Conservation (phyloP, 2,888 invertebrate species). For the Aromia moschata region DNA sequence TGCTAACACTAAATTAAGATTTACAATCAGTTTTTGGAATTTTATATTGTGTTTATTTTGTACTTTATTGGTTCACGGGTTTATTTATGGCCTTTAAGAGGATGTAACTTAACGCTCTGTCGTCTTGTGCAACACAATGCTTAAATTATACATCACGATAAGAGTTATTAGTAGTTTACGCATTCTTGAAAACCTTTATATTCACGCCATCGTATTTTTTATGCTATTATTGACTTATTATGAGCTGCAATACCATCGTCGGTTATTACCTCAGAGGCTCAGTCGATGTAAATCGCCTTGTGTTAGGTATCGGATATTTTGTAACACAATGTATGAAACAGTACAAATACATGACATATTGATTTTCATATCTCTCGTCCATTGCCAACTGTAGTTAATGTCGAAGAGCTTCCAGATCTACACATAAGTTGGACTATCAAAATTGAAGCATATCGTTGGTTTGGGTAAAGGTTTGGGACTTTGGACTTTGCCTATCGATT, state of each 20-base stretch:
- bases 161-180: constrained; percentile 34
- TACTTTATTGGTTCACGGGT: constrained; percentile 44
- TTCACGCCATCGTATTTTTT: constrained; percentile 25
- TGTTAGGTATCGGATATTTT: too few species aligned
- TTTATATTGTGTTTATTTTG: constrained; percentile 48
- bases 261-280: not conserved
- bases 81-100: constrained; percentile 41
- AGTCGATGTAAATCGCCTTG: too few species aligned
- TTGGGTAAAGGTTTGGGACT: too few species aligned
- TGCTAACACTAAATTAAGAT: constrained; percentile 50
- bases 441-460: too few species aligned
- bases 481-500: too few species aligned
- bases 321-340: too few species aligned
- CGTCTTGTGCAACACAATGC: constrained; percentile 27
- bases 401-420: too few species aligned
- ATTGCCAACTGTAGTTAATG: too few species aligned
- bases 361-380: too few species aligned
- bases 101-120: constrained; percentile 30
- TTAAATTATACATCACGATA: constrained; percentile 32
- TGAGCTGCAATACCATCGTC: not conserved
- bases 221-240: constrained; percentile 25
- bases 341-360: too few species aligned
- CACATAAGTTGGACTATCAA: too few species aligned
- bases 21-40: constrained; percentile 51
- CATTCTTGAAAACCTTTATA: constrained; percentile 30